These are phyloP conservation scores for Bovichtus variegatus DNA, from an alignment of 2,797 vertebrate species.

Conservation along the genomic window DNA sequence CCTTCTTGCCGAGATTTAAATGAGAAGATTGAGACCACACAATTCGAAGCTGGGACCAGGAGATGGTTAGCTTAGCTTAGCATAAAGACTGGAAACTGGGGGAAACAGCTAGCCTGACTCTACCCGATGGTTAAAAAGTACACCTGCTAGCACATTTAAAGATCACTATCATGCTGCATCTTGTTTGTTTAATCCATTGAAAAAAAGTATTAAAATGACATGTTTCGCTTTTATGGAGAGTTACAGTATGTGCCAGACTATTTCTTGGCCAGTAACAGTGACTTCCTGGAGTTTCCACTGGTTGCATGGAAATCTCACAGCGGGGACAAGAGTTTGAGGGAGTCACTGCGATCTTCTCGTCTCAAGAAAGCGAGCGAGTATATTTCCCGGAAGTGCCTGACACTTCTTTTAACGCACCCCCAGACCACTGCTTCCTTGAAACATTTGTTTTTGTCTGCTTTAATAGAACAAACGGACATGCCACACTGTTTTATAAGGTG, in stretches of 20 bases:
- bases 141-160: neutral
- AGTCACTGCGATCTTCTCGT: neutral
- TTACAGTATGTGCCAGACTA: neutral
- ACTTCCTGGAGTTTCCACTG: neutral
- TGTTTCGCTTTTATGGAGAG: neutral
- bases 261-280: neutral
- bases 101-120: neutral
- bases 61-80: neutral
- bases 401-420: slow-evolving; percentile 6
- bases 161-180: neutral
- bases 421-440: slow-evolving; percentile 17
- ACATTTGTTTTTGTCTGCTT: slow-evolving; percentile 25
- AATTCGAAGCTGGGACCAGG: neutral
- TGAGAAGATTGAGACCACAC: neutral
- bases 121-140: neutral
- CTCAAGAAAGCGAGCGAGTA: neutral
- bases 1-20: neutral
- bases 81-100: neutral
- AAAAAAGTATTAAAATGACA: slow-evolving; percentile 5
- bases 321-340: neutral
- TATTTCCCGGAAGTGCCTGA: slow-evolving; percentile 8
- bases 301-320: neutral
- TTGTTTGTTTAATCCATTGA: neutral
- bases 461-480: slow-evolving; percentile 25
- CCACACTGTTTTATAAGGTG: slow-evolving; percentile 35